These are phyloP conservation scores for Gallinago paraguaiae DNA, from an alignment of 2,113 vertebrate species.

Conservation along the genomic window DNA sequence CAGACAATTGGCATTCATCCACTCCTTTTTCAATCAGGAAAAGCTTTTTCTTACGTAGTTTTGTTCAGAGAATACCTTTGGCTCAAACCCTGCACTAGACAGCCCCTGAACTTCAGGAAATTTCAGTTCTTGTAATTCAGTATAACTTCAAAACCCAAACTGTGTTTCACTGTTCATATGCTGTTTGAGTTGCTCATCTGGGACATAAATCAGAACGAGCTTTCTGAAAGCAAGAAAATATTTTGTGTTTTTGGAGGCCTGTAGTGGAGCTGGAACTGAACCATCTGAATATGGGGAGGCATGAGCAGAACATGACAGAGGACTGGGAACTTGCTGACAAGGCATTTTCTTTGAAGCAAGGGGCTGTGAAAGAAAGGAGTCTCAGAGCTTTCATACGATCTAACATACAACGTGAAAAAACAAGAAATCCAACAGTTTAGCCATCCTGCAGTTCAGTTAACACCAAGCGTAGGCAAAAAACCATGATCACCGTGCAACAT, in stretches of 20 bases:
- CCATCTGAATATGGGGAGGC: constrained; percentile 4
- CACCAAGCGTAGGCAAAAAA: background rate
- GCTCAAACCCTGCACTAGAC: background rate
- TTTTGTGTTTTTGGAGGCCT: constrained; percentile 45
- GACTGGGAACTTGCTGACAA: constrained; percentile 9
- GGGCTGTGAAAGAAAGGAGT: constrained; percentile 7
- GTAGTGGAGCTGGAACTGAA: constrained; percentile 33
- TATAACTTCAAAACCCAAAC: constrained; percentile 4
- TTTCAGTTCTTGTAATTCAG: background rate
- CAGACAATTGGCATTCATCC: background rate
- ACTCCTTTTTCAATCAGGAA: background rate
- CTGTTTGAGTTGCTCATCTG: constrained; percentile 12
- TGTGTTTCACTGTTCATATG: background rate
- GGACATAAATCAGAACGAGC: constrained; percentile 34
- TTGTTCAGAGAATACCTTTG: background rate
- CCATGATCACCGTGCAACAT: background rate
- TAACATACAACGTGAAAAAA: background rate
- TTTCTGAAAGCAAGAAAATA: constrained; percentile 43
- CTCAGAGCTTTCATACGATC: background rate
- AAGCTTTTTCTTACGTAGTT: background rate
- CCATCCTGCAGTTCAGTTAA: background rate
- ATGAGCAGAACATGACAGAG: constrained; percentile 9
- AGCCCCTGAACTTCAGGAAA: background rate
- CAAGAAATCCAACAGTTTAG: background rate
- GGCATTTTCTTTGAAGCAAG: constrained; percentile 26